Evolutionary conservation across 1,140 invertebrate species (phyloP), one percentile per base, ranked within the genome.

Genomic region (Ruditapes philippinarum): DNA sequence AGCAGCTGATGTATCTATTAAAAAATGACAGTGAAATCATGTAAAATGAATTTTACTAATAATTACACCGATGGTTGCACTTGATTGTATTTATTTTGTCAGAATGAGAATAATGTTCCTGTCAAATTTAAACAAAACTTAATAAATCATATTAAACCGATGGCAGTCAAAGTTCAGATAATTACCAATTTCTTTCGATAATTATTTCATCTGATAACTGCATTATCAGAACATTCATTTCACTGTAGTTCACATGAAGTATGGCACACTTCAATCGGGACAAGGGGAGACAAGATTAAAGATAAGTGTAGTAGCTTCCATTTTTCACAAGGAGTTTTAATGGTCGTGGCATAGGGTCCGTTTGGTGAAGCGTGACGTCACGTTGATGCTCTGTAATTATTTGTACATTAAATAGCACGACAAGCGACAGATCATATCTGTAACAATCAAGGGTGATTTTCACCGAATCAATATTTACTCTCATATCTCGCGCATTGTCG

Each of bases 341-440:
- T 84, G 62, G 65, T 11, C 19, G n/a, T 54, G 45, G 68, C 82
- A 65, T 45, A 49, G 9, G 82, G 82, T 70, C 68, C 38, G 68
- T 45, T 70, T 57, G 40, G 40, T 40, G 42, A 74, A 54, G 82
- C 82, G 74, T 84, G 60, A 57, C 68, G 82, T 84, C 82, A 73
- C 49, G 45, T 70, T 70, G 82, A 40, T 49, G 49, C 62, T 70
- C 82, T 73, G 31, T 84, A 84, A 84, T 84, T 84, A 84, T 84
- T 84, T 73, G 82, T 84, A 84, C 82, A 84, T 84, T 84, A 84
- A 84, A 84, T 28, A 54, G 68, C 82, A 84, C 82, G 19, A 65
- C 25, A 1, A 45, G 40, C 65, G 82, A 57, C 82, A 84, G 82
- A 84, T 84, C 38, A 4, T 84, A 84, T 84, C 82, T 70, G 51